Percentiles rank a stretch among this genome's conserved stretches.
Conservation (phyloP, 2,888 invertebrate species). For the Andrena fulva region DNA sequence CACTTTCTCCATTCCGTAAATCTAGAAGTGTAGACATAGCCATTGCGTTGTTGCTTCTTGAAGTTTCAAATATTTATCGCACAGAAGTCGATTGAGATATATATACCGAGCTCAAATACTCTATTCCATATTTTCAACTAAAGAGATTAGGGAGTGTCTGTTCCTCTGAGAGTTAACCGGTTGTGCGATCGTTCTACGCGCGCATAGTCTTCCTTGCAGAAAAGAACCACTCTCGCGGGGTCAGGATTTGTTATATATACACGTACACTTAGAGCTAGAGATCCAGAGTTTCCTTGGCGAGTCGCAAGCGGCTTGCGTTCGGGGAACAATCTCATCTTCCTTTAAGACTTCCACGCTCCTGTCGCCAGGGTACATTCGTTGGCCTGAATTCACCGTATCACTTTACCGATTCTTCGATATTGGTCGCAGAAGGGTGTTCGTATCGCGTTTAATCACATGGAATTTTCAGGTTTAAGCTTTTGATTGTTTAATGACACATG, state of each 20-base stretch:
- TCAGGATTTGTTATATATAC: conserved; percentile 13
- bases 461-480: background rate
- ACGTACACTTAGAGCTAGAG: conserved; percentile 1
- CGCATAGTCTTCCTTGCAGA: conserved; percentile 38
- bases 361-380: background rate
- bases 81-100: background rate
- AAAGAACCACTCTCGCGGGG: conserved; percentile 13
- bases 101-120: background rate
- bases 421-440: background rate
- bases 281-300: background rate
- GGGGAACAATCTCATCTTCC: background rate
- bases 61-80: background rate
- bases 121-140: background rate
- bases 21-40: background rate
- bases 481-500: background rate
- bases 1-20: background rate
- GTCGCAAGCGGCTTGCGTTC: background rate
- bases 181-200: conserved; percentile 24
- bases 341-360: background rate
- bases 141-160: conserved; percentile 4
- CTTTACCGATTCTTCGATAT: background rate
- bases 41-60: background rate
- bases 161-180: conserved; percentile 17
- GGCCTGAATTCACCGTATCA: background rate
- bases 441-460: background rate